Conservation (phyloP, 64 coral and sea anemone genomes). For the Stylophora pistillata region DNA sequence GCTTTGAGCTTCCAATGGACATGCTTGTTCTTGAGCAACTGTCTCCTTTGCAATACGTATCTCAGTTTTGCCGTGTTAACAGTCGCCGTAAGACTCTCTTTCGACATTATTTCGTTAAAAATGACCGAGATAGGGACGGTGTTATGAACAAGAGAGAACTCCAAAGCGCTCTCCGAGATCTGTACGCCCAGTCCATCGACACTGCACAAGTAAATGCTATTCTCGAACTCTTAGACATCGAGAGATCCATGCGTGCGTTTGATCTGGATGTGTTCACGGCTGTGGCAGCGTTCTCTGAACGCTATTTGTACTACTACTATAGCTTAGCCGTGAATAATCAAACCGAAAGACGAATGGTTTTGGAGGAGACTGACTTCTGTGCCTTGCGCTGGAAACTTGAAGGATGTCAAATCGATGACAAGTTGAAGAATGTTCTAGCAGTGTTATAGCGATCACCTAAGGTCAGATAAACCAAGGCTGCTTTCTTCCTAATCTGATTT, state of each 20-base stretch:
- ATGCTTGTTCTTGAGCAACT: conserved; percentile 73
- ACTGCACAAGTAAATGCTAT: conserved; percentile 67
- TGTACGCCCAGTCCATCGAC: conserved; percentile 81
- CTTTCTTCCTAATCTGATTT: too few relatives aligned
- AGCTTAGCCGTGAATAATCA: conserved; percentile 38
- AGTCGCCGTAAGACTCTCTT: conserved; percentile 76
- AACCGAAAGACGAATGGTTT: conserved; percentile 61
- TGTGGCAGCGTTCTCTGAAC: conserved; percentile 91
- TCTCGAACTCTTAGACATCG: conserved; percentile 76
- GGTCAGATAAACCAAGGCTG: not conserved
- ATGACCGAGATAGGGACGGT: conserved; percentile 83
- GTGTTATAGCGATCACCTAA: conserved; percentile 41
- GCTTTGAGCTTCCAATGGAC: conserved; percentile 97
- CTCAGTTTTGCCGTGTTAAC: conserved; percentile 78
- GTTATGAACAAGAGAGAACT: conserved; percentile 74
- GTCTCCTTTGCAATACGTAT: conserved; percentile 76
- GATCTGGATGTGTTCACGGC: conserved; percentile 64
- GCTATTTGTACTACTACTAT: conserved; percentile 77
- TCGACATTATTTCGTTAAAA: conserved; percentile 86
- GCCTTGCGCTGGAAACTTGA: conserved; percentile 92
- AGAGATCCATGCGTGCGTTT: conserved; percentile 55
- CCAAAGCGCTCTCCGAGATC: conserved; percentile 64
- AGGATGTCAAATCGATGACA: conserved; percentile 69
- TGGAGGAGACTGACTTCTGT: conserved; percentile 96
- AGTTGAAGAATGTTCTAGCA: conserved; percentile 64